A percentile compares a stretch with the other conserved stretches of the same genome.
These are phyloP conservation scores for Parascotia fuliginaria DNA, from an alignment of 2,888 invertebrate genomes.

Conservation along the genomic window DNA sequence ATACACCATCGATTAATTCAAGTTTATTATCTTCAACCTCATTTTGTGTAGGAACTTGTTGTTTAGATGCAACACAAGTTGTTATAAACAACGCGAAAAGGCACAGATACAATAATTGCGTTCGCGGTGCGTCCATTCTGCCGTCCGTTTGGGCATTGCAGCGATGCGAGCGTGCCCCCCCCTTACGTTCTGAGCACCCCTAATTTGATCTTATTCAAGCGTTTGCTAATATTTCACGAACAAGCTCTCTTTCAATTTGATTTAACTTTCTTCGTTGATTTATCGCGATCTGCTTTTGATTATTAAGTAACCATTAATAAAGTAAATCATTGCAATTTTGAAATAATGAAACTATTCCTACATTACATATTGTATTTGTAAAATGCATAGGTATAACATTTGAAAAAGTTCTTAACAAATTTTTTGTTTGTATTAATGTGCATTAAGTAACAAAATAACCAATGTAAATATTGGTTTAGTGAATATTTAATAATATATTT, in stretches of 20 bases:
- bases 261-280: too few relatives aligned
- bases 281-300: too few relatives aligned
- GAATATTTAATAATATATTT: too few relatives aligned
- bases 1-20: slow-evolving; percentile 69
- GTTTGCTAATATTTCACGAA: slow-evolving; percentile 15
- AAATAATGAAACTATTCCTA: too few relatives aligned
- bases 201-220: slow-evolving; percentile 34
- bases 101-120: slow-evolving; percentile 38
- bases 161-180: slow-evolving; percentile 45
- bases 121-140: slow-evolving; percentile 68
- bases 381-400: too few relatives aligned
- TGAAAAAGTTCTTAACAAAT: too few relatives aligned
- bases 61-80: slow-evolving; percentile 43
- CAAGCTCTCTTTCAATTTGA: slow-evolving; percentile 32
- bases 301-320: too few relatives aligned
- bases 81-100: slow-evolving; percentile 42
- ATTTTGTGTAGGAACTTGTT: slow-evolving; percentile 30
- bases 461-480: too few relatives aligned
- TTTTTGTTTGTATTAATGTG: too few relatives aligned
- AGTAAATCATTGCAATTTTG: too few relatives aligned
- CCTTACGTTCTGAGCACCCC: slow-evolving; percentile 40
- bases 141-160: slow-evolving; percentile 57
- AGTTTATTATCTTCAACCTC: slow-evolving; percentile 52
- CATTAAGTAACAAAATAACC: too few relatives aligned
- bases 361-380: too few relatives aligned